phyloP scores from a whole-genome alignment of 2,888 invertebrate genomes.

The Harpagoxenus sublaevis region DNA sequence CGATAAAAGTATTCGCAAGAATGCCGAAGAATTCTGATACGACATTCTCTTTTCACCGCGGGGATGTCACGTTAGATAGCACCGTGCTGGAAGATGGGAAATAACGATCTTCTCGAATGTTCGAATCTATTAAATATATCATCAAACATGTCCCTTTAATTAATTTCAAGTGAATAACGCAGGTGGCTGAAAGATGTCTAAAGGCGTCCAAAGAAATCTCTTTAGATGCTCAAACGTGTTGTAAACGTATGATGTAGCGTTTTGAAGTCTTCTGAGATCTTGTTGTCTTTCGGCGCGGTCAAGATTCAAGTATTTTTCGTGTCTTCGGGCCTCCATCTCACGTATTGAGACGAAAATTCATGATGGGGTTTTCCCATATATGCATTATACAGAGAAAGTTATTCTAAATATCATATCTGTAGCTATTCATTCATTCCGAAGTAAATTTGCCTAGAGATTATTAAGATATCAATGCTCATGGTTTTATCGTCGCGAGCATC shows the following conservation, averaged over 20 bases:
- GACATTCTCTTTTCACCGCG: slow-evolving; percentile 9
- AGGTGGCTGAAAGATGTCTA: background rate
- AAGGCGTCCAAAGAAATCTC: background rate
- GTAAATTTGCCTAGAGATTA: slow-evolving; percentile 23
- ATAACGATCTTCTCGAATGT: background rate
- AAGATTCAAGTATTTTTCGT: background rate
- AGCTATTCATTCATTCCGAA: slow-evolving; percentile 30
- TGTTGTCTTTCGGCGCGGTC: slow-evolving; percentile 23
- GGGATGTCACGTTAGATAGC: background rate
- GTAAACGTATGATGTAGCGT: background rate
- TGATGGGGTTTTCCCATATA: background rate
- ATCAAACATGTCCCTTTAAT: slow-evolving; percentile 16
- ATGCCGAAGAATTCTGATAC: slow-evolving; percentile 41
- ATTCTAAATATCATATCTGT: slow-evolving; percentile 29
- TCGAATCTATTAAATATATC: background rate
- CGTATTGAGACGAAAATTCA: slow-evolving; percentile 3
- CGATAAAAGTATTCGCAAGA: slow-evolving; percentile 51
- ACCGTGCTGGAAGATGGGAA: slow-evolving; percentile 23
- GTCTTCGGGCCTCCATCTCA: slow-evolving; percentile 14
- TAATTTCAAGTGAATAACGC: slow-evolving; percentile 14
- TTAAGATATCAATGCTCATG: slow-evolving; percentile 37
- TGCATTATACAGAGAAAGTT: slow-evolving; percentile 14
- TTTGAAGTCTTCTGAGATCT: background rate
- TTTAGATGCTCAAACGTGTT: background rate
- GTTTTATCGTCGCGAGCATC: background rate